phyloP scores from a whole-genome alignment of 2,797 vertebrate genomes.

The Sebastes ruberrimus region DNA sequence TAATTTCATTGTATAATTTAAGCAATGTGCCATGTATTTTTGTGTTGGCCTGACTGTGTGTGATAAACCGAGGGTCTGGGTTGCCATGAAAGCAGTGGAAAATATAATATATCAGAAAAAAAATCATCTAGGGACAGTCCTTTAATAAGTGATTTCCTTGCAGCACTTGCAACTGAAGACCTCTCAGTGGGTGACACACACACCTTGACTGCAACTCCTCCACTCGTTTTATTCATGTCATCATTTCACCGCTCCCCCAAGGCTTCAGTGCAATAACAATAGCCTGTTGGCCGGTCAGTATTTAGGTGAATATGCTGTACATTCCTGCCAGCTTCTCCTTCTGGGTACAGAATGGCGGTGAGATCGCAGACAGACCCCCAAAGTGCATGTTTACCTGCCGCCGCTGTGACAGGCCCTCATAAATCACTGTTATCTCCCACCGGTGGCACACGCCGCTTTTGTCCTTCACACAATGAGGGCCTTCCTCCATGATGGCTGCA shows the following conservation, averaged over 20 bases:
- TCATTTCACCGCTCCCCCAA: neutral
- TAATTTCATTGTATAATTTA: neutral
- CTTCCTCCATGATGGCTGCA: constrained; percentile 65
- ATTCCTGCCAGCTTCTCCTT: constrained; percentile 39
- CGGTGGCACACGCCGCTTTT: constrained; percentile 74
- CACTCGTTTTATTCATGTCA: constrained; percentile 6
- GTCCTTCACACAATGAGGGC: constrained; percentile 78
- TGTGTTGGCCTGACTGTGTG: neutral
- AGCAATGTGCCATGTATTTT: neutral
- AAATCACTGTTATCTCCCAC: constrained; percentile 80
- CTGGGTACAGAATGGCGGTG: constrained; percentile 31
- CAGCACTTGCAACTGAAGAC: neutral
- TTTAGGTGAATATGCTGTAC: constrained; percentile 20
- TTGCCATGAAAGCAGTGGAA: neutral
- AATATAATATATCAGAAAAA: neutral
- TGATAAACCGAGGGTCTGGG: neutral
- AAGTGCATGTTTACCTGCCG: constrained; percentile 75
- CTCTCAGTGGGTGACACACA: neutral
- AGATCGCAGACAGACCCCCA: constrained; percentile 47
- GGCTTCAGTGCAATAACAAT: constrained; percentile 1
- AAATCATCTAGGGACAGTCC: neutral
- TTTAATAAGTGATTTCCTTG: neutral
- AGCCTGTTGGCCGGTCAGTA: neutral
- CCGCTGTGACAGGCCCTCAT: constrained; percentile 71
- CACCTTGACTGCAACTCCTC: neutral